phyloP scores from a whole-genome alignment of 2,113 vertebrate species.

The Archocentrus centrarchus region DNA sequence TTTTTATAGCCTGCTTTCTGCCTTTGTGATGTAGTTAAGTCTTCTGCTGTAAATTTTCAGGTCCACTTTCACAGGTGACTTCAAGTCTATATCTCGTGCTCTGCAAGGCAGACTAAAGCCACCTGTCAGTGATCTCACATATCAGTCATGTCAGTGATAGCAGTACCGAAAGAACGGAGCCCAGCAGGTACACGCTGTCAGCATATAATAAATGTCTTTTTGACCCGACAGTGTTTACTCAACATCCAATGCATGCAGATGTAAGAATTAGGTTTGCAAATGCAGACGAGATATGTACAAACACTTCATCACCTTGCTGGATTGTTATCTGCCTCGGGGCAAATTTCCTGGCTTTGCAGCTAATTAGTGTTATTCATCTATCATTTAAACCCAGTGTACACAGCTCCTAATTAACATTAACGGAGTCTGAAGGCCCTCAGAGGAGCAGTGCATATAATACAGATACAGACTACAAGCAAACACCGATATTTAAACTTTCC shows the following conservation, averaged over 20 bases:
- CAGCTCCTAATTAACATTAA: slow-evolving; percentile 70
- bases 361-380: slow-evolving; percentile 75
- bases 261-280: slow-evolving; percentile 48
- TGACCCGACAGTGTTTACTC: slow-evolving; percentile 25
- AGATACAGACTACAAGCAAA: slow-evolving; percentile 5
- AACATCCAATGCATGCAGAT: slow-evolving; percentile 46
- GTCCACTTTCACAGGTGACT: slow-evolving; percentile 51
- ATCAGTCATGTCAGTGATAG: slow-evolving; percentile 21
- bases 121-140: slow-evolving; percentile 23
- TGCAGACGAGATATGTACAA: slow-evolving; percentile 48
- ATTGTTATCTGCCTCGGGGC: slow-evolving; percentile 57
- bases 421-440: slow-evolving; percentile 38
- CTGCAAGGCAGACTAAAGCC: slow-evolving; percentile 17
- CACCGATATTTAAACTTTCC: slow-evolving; percentile 7
- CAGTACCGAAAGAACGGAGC: not conserved
- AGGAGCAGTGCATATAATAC: slow-evolving; percentile 17
- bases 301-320: slow-evolving; percentile 68
- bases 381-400: slow-evolving; percentile 66
- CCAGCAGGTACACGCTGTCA: slow-evolving; percentile 15
- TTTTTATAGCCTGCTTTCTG: slow-evolving; percentile 54
- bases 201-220: slow-evolving; percentile 19
- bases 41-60: slow-evolving; percentile 35
- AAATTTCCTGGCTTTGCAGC: slow-evolving; percentile 60
- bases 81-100: slow-evolving; percentile 30
- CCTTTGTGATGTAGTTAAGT: slow-evolving; percentile 46